Percentiles rank a stretch among this genome's conserved stretches.
Conservation (phyloP, 2,888 invertebrate species). For the Hemistola chrysoprasaria region DNA sequence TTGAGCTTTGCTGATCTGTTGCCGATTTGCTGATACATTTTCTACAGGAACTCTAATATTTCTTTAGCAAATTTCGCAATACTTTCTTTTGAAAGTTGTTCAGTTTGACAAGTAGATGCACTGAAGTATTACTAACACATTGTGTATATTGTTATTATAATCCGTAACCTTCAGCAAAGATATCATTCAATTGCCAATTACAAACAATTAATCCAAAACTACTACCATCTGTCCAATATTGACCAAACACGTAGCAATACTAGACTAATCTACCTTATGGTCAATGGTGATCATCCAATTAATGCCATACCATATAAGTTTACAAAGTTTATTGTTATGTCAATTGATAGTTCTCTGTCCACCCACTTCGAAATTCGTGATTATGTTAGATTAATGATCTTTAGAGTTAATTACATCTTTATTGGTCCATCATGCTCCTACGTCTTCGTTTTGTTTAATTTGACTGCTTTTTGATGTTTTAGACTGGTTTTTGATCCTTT, state of each 20-base stretch:
- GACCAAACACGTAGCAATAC: slow-evolving; percentile 35
- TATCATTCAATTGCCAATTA: slow-evolving; percentile 5
- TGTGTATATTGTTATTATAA: too few relatives aligned
- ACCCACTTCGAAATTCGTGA: slow-evolving; percentile 20
- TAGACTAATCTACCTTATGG: slow-evolving; percentile 35
- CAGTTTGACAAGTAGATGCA: too few relatives aligned
- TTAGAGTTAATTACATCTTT: slow-evolving; percentile 8
- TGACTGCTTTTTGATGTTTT: slow-evolving; percentile 9
- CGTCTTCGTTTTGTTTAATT: slow-evolving; percentile 1
- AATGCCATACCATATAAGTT: slow-evolving; percentile 33
- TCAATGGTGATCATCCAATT: slow-evolving; percentile 39
- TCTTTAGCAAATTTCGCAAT: too few relatives aligned
- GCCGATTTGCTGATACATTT: too few relatives aligned
- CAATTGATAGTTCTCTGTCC: slow-evolving; percentile 24
- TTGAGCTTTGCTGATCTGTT: too few relatives aligned
- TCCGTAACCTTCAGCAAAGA: slow-evolving; percentile 14
- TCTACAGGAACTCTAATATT: too few relatives aligned
- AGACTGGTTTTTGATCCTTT: background rate
- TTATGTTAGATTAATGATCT: slow-evolving; percentile 11
- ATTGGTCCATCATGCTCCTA: slow-evolving; percentile 8
- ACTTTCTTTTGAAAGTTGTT: too few relatives aligned
- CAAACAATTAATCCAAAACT: slow-evolving; percentile 11
- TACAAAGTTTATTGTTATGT: slow-evolving; percentile 38
- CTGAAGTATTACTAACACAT: too few relatives aligned
- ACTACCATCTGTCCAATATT: slow-evolving; percentile 26